Base-by-base conservation (phyloP, 2,888 invertebrate genomes). In the Odontocerum albicorne region DNA sequence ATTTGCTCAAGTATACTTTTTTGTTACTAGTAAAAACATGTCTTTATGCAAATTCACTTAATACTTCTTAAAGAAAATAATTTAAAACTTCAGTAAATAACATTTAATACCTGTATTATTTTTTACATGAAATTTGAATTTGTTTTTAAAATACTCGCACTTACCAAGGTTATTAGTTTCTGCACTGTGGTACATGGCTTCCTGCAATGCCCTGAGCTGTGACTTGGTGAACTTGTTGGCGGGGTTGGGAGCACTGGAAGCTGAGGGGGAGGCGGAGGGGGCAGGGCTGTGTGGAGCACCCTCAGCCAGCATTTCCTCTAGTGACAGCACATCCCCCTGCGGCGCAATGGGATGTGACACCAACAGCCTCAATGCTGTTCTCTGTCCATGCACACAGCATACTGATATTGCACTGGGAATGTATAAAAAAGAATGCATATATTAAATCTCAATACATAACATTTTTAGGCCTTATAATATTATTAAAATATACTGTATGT, bases 161-260 rank as follows among this genome's bases (percentile, higher is more conserved):
- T 47, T 67, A 88, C 88, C 88, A 64, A 94, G 76, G 70, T 93
- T 90, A 66, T 92, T 92, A 68, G 91, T 92, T 72, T 95, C 95
- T 0, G 93, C 90, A 58, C 92, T 92, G 68, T 93, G 93, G 68
- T 95, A 96, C 91, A 96, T 91, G 16, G 95, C 93, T 71, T 95
- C 94, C 67, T 94, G 92, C 54, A 94, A 75, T 36, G 90, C 87
- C 64, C 92, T 87, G 62, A 89, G 86, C 73, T 94, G 92, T 22
- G 85, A 81, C 72, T 93, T 93, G 63, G 84, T 90, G 66, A 91
- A 80, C 55, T 76, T 75, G 12, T 74, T 75, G n/a, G 69, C 67
- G 2, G 59, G 50, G 33, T 49, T 54, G 32, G 80, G 68, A 2
- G 75, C 72, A 38, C 56, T 36, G 4, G 7, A 66, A 66, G 43